Evolutionary conservation across 2,888 invertebrate genomes (phyloP).

Genomic region (Idaea dimidiata): DNA sequence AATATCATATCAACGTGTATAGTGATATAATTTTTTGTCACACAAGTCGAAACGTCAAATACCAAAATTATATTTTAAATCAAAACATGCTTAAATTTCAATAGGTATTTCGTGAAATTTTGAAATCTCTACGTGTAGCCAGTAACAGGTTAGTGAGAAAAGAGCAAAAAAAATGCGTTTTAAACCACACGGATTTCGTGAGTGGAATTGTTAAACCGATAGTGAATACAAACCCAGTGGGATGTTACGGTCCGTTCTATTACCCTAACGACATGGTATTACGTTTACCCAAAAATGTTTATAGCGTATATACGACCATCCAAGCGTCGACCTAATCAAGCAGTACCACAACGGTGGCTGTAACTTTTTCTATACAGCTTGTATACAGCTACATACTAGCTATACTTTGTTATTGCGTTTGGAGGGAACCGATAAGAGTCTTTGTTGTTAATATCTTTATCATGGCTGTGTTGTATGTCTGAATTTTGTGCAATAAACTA

Average conservation of each 20-base stretch:
- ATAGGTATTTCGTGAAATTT: too few relatives aligned
- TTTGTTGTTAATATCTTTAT: not conserved
- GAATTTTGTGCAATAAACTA: not conserved
- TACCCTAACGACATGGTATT: constrained; percentile 75
- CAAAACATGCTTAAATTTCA: too few relatives aligned
- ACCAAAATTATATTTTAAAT: too few relatives aligned
- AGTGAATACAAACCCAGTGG: constrained; percentile 19
- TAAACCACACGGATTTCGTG: not conserved
- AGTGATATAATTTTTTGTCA: too few relatives aligned
- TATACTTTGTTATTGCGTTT: constrained; percentile 26
- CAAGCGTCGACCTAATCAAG: constrained; percentile 67
- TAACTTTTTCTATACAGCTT: constrained; percentile 42
- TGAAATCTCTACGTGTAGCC: too few relatives aligned
- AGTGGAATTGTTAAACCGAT: constrained; percentile 7
- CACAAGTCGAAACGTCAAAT: too few relatives aligned
- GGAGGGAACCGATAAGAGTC: constrained; percentile 23
- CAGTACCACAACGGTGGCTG: constrained; percentile 45
- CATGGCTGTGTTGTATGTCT: not conserved
- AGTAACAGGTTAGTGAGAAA: not conserved
- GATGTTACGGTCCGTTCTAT: constrained; percentile 62
- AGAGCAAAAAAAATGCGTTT: not conserved
- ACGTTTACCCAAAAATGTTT: constrained; percentile 76
- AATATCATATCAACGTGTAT: too few relatives aligned
- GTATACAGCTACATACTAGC: constrained; percentile 24
- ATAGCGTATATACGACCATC: constrained; percentile 61